Conservation (phyloP, 2,888 invertebrate species). For the Dioctria linearis region DNA sequence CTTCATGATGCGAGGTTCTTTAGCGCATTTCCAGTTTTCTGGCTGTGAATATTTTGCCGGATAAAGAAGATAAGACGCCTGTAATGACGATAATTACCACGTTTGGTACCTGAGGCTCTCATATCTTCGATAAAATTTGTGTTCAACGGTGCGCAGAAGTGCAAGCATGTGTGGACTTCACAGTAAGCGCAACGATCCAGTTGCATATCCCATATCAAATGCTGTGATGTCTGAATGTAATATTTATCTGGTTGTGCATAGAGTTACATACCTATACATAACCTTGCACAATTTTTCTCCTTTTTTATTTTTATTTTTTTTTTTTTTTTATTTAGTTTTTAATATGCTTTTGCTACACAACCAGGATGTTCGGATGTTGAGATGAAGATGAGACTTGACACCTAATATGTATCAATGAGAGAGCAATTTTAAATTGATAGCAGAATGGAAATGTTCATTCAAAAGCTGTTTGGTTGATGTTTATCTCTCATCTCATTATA, state of each 20-base stretch:
- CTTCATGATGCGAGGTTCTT: slow-evolving; percentile 27
- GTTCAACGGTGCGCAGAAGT: slow-evolving; percentile 6
- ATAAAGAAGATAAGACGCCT: slow-evolving; percentile 55
- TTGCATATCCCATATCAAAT: no score
- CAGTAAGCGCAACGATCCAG: neutral
- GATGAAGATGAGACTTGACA: slow-evolving; percentile 16
- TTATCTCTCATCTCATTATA: slow-evolving; percentile 16
- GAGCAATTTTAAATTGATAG: neutral
- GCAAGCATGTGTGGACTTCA: slow-evolving; percentile 7
- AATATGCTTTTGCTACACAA: neutral
- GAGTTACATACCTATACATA: neutral
- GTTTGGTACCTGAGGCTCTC: slow-evolving; percentile 39
- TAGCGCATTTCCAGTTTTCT: slow-evolving; percentile 54
- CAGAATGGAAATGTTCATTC: slow-evolving; percentile 14
- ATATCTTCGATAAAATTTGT: slow-evolving; percentile 40
- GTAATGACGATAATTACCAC: slow-evolving; percentile 57
- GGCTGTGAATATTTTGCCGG: slow-evolving; percentile 32
- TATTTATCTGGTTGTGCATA: neutral
- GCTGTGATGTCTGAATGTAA: neutral
- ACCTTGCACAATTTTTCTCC: neutral
- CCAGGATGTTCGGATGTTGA: slow-evolving; percentile 19
- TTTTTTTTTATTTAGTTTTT: neutral
- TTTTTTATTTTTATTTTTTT: neutral
- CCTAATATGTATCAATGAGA: slow-evolving; percentile 35
- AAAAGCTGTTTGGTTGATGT: slow-evolving; percentile 1